phyloP scores from a whole-genome alignment of 2,113 vertebrate genomes.

The Microtus oregoni region DNA sequence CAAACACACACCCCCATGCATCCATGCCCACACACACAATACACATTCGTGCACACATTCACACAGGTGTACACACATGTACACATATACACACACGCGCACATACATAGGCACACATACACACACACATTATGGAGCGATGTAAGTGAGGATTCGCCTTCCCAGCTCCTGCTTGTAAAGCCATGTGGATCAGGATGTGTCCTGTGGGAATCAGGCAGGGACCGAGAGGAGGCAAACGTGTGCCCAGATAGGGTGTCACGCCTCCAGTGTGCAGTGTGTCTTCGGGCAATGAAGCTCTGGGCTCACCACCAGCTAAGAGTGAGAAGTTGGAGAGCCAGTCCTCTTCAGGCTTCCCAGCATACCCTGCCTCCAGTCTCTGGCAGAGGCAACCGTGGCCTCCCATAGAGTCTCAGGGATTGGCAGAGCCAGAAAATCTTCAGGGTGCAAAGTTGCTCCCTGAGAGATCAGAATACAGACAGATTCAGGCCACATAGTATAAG shows the following conservation, averaged over 20 bases:
- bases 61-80: not conserved
- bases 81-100: not conserved
- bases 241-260: not conserved
- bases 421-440: not conserved
- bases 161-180: not conserved
- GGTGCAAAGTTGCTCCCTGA: fast-evolving
- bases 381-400: not conserved
- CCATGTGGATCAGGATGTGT: not conserved
- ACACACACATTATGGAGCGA: not conserved
- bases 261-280: not conserved
- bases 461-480: not conserved
- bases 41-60: not conserved
- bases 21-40: not conserved
- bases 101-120: not conserved
- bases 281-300: not conserved
- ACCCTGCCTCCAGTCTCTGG: not conserved
- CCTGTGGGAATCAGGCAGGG: not conserved
- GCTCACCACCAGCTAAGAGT: not conserved
- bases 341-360: not conserved
- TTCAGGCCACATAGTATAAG: not conserved
- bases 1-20: not conserved
- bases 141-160: not conserved
- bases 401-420: not conserved
- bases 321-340: not conserved
- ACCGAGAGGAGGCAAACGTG: not conserved